Percentiles rank a stretch among this genome's conserved stretches.
These are phyloP conservation scores for Alouatta palliata DNA, from an alignment of 2,113 vertebrate species.

Conservation along the genomic window DNA sequence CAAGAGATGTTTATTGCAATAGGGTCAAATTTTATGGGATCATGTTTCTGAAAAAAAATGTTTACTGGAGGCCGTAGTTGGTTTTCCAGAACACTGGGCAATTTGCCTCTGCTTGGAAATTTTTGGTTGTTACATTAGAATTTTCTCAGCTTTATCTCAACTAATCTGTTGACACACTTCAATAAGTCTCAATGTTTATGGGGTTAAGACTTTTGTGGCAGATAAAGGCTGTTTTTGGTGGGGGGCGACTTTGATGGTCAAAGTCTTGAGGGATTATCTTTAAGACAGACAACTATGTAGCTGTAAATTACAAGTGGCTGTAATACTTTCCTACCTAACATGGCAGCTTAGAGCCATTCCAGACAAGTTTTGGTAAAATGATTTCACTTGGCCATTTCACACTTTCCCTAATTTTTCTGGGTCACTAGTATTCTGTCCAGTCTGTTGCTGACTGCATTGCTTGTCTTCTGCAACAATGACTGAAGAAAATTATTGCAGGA, in stretches of 20 bases:
- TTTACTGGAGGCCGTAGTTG: background rate
- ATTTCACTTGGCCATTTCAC: background rate
- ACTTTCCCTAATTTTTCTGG: background rate
- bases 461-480: background rate
- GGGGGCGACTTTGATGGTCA: background rate
- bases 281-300: background rate
- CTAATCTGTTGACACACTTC: background rate
- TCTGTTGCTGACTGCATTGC: background rate
- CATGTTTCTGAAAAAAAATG: background rate
- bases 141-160: background rate
- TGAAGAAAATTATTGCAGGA: background rate
- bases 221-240: background rate
- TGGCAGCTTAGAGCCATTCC: background rate
- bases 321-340: background rate
- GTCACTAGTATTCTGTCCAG: background rate
- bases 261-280: background rate
- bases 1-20: background rate
- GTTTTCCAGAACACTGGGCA: background rate
- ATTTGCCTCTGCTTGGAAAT: background rate
- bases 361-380: constrained; percentile 34
- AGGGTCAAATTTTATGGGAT: background rate
- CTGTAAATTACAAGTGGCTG: background rate
- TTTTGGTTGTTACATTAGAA: background rate
- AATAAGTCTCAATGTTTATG: background rate
- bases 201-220: background rate